Base-by-base conservation (phyloP, 2,113 vertebrate genomes). In the Speoplatyrhinus poulsoni region DNA sequence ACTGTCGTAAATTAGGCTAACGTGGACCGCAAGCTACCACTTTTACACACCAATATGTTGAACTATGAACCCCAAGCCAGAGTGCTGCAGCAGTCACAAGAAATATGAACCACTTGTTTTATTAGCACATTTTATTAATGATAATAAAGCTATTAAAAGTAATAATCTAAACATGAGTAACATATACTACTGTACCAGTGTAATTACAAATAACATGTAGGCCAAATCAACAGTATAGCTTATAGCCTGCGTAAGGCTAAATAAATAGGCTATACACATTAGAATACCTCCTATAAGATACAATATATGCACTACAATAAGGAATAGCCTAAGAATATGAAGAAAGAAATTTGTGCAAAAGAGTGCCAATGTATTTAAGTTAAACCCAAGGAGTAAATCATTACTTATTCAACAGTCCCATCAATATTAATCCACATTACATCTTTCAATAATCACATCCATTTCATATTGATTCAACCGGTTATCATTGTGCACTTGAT, bases 401-500 rank as follows among this genome's bases (percentile, higher is more conserved):
- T 89, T 57, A 90, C 87, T 90, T 90, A 91, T 92, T 92, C 72
- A 91, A 5, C 67, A 53, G 71, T 84, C 69, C 59, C 75, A 90
- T 90, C 80, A 90, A 90, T 92, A 92, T 92, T 89, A 85, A 91
- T 90, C 65, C 59, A 74, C 75, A 84, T 80, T 74, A 83, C 79
- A 13, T 87, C 12, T 84, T 81, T 70, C 46, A 59, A 78, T 79
- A 53, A 75, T 53, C 50, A 16, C 46, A 60, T 67, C 53, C 63
- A 55, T 71, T 65, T 70, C 69, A 61, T 52, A 52, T 16, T 46
- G 47, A 47, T 60, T 56, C 49, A 57, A 62, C 46, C 33, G 48
- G 6, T 53, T 65, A 54, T 2, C 3, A n/a, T 13, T 11, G 47
- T 3, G 4, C 17, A 47, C 13, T 56, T 67, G 46, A 62, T 4